phyloP scores from a whole-genome alignment of 1,140 invertebrate species.

The Meloidogyne exigua region DNA sequence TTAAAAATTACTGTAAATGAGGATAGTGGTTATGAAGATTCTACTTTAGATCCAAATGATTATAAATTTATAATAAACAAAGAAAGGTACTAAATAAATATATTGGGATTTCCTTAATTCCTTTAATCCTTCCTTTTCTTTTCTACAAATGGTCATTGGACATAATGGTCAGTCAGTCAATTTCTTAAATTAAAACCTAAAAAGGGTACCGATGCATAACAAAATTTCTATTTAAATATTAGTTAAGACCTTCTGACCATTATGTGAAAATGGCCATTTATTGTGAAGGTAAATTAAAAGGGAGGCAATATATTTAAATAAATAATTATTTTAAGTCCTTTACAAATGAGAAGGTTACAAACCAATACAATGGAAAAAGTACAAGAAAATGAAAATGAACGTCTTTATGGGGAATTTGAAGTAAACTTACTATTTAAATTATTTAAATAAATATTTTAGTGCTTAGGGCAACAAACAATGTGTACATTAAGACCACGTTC shows the following conservation, averaged over 20 bases:
- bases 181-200: too few relatives aligned
- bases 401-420: constrained; percentile 39
- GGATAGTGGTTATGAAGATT: constrained; percentile 1
- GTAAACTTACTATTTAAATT: constrained; percentile 19
- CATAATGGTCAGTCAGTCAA: too few relatives aligned
- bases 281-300: too few relatives aligned
- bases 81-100: background rate
- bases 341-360: background rate
- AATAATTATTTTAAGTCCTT: background rate
- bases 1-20: background rate
- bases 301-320: too few relatives aligned
- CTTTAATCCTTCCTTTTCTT: too few relatives aligned
- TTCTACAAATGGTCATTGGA: too few relatives aligned
- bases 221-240: too few relatives aligned
- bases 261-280: too few relatives aligned
- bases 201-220: too few relatives aligned
- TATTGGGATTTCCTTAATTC: too few relatives aligned
- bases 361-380: constrained; percentile 37
- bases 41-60: background rate
- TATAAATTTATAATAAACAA: background rate
- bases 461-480: constrained; percentile 22
- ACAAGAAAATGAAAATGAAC: constrained; percentile 43
- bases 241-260: too few relatives aligned
- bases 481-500: constrained; percentile 19
- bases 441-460: background rate